Evolutionary conservation across 2,113 vertebrate genomes (phyloP).

Genomic region (Pygathrix nemaeus): DNA sequence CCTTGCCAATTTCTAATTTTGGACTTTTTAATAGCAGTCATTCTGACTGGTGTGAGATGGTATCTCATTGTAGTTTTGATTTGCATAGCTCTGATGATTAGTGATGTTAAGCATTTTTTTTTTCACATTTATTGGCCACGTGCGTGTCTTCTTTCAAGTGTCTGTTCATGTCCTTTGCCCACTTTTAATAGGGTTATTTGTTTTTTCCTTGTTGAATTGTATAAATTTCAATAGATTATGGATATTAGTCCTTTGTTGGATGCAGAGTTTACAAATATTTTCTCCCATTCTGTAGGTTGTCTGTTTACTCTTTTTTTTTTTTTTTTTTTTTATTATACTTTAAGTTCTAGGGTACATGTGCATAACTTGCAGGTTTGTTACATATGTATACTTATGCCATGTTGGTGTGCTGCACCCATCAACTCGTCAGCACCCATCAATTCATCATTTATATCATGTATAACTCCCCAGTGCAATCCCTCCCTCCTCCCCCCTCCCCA

Average conservation of each 20-base stretch:
- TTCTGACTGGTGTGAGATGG: neutral
- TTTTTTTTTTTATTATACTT: too few relatives aligned
- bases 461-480: too few relatives aligned
- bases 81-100: neutral
- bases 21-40: neutral
- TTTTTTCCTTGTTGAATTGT: neutral
- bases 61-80: neutral
- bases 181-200: neutral
- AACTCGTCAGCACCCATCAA: too few relatives aligned
- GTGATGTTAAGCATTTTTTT: neutral
- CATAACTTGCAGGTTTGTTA: too few relatives aligned
- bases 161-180: neutral
- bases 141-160: neutral
- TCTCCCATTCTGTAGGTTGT: neutral
- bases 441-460: too few relatives aligned
- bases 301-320: neutral
- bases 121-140: neutral
- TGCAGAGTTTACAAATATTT: neutral
- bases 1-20: neutral
- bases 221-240: neutral
- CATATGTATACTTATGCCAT: too few relatives aligned
- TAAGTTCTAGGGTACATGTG: too few relatives aligned
- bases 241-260: neutral
- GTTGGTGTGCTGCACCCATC: too few relatives aligned
- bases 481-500: too few relatives aligned